Conservation (phyloP, 2,797 vertebrate species). For the Loris lydekkerianus region DNA sequence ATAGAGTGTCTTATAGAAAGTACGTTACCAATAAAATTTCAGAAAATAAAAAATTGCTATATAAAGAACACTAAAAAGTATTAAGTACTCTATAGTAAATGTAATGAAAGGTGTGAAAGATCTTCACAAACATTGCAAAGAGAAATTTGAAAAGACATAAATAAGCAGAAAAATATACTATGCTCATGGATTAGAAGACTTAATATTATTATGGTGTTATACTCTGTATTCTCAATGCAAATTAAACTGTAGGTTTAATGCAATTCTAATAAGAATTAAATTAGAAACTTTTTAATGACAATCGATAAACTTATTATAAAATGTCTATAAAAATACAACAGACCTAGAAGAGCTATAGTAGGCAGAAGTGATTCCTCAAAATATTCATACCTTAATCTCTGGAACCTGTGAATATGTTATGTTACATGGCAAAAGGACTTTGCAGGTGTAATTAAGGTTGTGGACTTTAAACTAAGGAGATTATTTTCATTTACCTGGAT, state of each 20-base stretch:
- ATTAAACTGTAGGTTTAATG: not conserved
- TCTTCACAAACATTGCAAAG: not conserved
- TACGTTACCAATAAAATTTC: not conserved
- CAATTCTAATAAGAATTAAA: not conserved
- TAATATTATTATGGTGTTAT: not conserved
- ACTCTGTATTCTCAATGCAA: not conserved
- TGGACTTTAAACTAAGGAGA: not conserved
- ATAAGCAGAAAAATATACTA: not conserved
- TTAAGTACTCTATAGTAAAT: not conserved
- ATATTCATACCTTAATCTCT: not conserved
- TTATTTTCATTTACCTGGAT: not conserved
- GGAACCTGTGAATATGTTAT: not conserved
- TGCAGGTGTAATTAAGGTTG: not conserved
- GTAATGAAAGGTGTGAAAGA: not conserved
- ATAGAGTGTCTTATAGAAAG: not conserved
- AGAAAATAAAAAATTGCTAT: slow-evolving; percentile 5
- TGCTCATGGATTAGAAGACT: not conserved
- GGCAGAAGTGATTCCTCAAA: not conserved
- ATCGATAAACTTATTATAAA: not conserved
- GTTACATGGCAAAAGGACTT: not conserved
- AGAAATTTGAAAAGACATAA: not conserved
- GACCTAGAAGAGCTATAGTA: not conserved
- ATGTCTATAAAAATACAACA: not conserved
- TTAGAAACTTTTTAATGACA: not conserved
- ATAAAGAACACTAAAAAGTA: not conserved